A percentile compares a stretch with the other conserved stretches of the same genome.
Conservation (phyloP, 2,797 vertebrate species). For the Hemitrygon akajei region DNA sequence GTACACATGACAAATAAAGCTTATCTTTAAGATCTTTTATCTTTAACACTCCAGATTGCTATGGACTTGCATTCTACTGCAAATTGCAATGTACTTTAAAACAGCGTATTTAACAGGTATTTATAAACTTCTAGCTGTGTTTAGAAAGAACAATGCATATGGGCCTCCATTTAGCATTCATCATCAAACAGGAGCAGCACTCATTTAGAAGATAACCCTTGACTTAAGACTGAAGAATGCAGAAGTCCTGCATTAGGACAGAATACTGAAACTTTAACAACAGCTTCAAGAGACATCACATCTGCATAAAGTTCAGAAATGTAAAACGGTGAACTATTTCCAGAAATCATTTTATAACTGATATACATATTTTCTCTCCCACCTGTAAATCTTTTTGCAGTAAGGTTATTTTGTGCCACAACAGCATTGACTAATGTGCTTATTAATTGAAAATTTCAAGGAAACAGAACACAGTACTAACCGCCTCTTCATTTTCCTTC, state of each 20-base stretch:
- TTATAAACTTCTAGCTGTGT: background rate
- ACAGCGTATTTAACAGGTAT: background rate
- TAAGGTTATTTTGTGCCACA: background rate
- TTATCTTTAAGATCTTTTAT: too few species aligned
- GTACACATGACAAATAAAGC: too few species aligned
- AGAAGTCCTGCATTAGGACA: background rate
- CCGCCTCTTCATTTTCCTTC: slow-evolving; percentile 91
- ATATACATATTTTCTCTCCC: too few species aligned
- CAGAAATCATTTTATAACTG: background rate
- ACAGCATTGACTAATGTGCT: background rate
- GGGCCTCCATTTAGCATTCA: background rate
- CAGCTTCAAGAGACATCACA: background rate
- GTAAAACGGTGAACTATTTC: background rate
- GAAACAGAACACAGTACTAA: slow-evolving; percentile 54
- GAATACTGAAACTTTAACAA: background rate
- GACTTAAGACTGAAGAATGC: background rate
- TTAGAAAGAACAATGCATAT: background rate
- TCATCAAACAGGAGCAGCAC: background rate
- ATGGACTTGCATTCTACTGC: background rate
- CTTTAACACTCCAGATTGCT: background rate
- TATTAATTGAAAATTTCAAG: background rate
- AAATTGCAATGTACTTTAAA: background rate
- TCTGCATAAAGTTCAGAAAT: background rate
- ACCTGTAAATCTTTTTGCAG: background rate
- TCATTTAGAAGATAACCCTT: background rate